These are phyloP conservation scores for Drymonia ruficornis DNA, from an alignment of 2,888 invertebrate genomes.

Conservation along the genomic window DNA sequence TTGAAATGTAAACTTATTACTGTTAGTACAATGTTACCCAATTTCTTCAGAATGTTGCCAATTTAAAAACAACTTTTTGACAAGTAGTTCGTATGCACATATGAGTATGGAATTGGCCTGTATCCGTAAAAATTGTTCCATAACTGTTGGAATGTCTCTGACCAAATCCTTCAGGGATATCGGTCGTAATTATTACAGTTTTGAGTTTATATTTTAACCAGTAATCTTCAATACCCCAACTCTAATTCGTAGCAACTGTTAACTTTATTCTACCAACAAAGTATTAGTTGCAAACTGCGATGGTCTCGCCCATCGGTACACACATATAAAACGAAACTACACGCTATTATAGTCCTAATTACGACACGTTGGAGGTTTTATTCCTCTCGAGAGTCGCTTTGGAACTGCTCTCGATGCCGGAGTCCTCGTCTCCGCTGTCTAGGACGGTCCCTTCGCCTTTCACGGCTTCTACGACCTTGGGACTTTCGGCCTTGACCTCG, in stretches of 20 bases:
- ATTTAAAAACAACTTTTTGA: no score
- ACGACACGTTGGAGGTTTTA: conserved; percentile 63
- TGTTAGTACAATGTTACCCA: no score
- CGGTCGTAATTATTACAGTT: neutral
- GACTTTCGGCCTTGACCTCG: conserved; percentile 52
- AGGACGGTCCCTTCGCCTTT: conserved; percentile 85
- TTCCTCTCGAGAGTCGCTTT: conserved; percentile 84
- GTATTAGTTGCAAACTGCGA: conserved; percentile 23
- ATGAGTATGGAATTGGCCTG: no score
- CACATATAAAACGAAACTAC: conserved; percentile 36
- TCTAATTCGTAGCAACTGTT: conserved; percentile 19
- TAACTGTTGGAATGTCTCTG: no score
- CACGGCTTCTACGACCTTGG: conserved; percentile 63
- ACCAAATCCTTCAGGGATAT: no score
- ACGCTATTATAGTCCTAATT: conserved; percentile 37
- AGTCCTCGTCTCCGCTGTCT: conserved; percentile 87
- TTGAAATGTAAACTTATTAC: neutral
- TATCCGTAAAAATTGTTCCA: no score
- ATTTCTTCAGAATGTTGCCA: no score
- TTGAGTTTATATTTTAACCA: neutral
- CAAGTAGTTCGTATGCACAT: no score
- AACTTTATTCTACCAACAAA: conserved; percentile 37
- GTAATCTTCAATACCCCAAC: conserved; percentile 13
- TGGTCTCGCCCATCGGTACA: conserved; percentile 23
- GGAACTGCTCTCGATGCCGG: conserved; percentile 87